Conservation (phyloP, 2,888 invertebrate species). For the Helleia helle region DNA sequence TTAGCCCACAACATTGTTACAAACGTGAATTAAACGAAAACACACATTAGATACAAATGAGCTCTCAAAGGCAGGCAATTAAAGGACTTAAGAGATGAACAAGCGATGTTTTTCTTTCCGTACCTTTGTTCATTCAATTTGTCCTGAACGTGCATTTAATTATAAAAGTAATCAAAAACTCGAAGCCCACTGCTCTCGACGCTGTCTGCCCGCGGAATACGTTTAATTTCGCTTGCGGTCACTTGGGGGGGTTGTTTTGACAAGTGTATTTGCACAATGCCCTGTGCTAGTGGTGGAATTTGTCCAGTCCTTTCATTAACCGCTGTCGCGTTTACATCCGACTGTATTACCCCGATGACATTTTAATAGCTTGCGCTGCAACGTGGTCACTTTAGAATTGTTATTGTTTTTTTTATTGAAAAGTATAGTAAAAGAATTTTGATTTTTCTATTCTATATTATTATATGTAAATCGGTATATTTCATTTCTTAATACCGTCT, state of each 20-base stretch:
- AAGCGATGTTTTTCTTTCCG: background rate
- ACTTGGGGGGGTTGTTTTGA: constrained; percentile 31
- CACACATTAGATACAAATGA: background rate
- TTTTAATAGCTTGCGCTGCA: background rate
- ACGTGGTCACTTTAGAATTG: no score
- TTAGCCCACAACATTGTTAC: background rate
- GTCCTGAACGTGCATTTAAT: constrained; percentile 24
- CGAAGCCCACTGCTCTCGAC: constrained; percentile 21
- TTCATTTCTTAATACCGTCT: no score
- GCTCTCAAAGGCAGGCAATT: background rate
- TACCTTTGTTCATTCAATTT: background rate
- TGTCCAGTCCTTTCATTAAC: no score
- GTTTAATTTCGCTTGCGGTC: constrained; percentile 45
- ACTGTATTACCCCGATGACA: background rate
- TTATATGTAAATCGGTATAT: no score
- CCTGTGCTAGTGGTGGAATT: no score
- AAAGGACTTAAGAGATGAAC: background rate
- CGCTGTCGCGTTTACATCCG: no score
- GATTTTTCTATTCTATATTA: no score
- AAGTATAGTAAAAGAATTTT: no score
- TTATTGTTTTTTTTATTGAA: no score
- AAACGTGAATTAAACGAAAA: background rate
- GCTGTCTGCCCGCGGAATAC: constrained; percentile 33
- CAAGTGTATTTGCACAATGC: constrained; percentile 26
- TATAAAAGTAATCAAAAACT: constrained; percentile 30